Evolutionary conservation across 2,888 invertebrate genomes (phyloP).

Genomic region (Xylophagus ater): DNA sequence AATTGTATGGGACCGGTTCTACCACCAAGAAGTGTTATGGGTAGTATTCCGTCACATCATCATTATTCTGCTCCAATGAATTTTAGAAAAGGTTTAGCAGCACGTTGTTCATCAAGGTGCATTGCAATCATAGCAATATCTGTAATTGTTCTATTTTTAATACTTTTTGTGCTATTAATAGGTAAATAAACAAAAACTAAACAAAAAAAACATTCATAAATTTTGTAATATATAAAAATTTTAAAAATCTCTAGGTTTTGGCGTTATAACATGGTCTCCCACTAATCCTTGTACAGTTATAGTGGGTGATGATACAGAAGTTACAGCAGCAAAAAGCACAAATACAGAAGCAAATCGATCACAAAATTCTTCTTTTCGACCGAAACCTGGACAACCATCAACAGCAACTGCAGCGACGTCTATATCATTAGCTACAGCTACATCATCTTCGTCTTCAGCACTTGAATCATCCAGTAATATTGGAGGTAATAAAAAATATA

Average conservation of each 20-base stretch:
- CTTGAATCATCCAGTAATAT: slow-evolving; percentile 33
- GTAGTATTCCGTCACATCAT: slow-evolving; percentile 50
- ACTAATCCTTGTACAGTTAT: slow-evolving; percentile 74
- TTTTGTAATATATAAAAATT: not conserved
- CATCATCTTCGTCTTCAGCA: slow-evolving; percentile 55
- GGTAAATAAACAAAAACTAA: slow-evolving; percentile 44
- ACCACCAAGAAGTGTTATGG: slow-evolving; percentile 51
- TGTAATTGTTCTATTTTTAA: slow-evolving; percentile 69
- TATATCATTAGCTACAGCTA: slow-evolving; percentile 52
- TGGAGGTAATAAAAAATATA: slow-evolving; percentile 30
- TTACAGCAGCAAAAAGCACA: slow-evolving; percentile 56
- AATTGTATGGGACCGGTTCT: slow-evolving; percentile 60
- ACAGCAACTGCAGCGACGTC: slow-evolving; percentile 42
- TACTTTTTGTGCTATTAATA: slow-evolving; percentile 77
- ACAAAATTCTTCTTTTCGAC: slow-evolving; percentile 51
- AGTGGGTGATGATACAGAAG: slow-evolving; percentile 65
- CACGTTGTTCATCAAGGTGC: slow-evolving; percentile 86
- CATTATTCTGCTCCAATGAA: slow-evolving; percentile 75
- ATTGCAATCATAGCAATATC: slow-evolving; percentile 80
- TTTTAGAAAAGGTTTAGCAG: slow-evolving; percentile 75
- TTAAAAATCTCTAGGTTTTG: slow-evolving; percentile 52
- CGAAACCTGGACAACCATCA: slow-evolving; percentile 40
- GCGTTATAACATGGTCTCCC: slow-evolving; percentile 73
- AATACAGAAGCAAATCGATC: slow-evolving; percentile 62
- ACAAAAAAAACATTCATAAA: slow-evolving; percentile 5